Percentiles rank a stretch among this genome's conserved stretches.
These are phyloP conservation scores for Andrena haemorrhoa DNA, from an alignment of 2,888 invertebrate genomes.

Conservation along the genomic window DNA sequence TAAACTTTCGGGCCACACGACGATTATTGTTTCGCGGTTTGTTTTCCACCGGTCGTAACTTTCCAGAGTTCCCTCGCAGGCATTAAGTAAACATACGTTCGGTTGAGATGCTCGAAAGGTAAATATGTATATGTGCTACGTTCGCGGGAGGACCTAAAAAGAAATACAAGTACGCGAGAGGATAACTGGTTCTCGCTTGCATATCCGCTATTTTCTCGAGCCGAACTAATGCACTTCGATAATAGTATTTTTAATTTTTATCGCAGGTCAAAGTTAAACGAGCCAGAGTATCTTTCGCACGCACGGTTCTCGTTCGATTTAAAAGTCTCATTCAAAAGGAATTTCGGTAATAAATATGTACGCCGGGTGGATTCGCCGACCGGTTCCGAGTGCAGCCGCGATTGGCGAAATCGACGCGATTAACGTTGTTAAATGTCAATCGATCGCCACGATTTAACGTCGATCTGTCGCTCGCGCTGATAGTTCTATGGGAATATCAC, in stretches of 20 bases:
- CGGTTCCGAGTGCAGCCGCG: too few species aligned
- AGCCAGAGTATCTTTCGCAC: constrained; percentile 24
- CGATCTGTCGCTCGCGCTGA: neutral
- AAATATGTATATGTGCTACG: too few species aligned
- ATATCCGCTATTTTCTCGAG: neutral
- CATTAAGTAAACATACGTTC: too few species aligned
- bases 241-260: constrained; percentile 53
- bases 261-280: constrained; percentile 60
- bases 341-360: neutral
- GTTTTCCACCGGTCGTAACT: constrained; percentile 20
- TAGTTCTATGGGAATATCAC: neutral
- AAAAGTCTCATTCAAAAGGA: neutral
- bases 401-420: too few species aligned
- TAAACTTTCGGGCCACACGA: constrained; percentile 70
- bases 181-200: constrained; percentile 11
- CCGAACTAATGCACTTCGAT: neutral
- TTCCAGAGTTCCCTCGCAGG: too few species aligned
- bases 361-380: too few species aligned
- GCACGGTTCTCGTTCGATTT: neutral
- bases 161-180: neutral
- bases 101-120: too few species aligned
- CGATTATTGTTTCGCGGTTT: constrained; percentile 61
- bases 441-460: neutral
- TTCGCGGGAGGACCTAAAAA: too few species aligned
- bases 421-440: too few species aligned